Evolutionary conservation across 2,797 vertebrate genomes (phyloP).

Genomic region (Luscinia luscinia): DNA sequence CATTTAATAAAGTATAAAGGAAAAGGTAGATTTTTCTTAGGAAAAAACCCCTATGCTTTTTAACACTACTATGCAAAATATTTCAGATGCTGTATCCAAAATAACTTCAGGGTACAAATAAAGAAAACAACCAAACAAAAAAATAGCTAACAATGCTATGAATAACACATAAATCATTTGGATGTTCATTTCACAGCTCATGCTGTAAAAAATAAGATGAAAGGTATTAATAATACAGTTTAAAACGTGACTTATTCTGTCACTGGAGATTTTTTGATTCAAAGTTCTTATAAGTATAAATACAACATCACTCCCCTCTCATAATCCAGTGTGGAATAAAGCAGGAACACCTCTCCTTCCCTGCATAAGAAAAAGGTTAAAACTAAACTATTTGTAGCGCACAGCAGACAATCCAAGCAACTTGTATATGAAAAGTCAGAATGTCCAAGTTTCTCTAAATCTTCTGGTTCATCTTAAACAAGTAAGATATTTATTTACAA

Average conservation of each 20-base stretch:
- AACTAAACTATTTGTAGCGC: not conserved
- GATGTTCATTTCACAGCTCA: not conserved
- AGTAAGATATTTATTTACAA: not conserved
- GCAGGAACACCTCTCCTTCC: not conserved
- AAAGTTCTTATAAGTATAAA: not conserved
- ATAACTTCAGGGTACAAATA: not conserved
- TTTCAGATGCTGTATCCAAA: not conserved
- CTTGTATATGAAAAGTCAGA: not conserved
- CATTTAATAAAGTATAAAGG: not conserved
- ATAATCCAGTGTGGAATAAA: not conserved
- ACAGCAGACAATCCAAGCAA: not conserved
- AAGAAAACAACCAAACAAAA: not conserved
- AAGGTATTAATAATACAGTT: not conserved
- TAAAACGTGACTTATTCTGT: not conserved
- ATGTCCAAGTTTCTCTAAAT: not conserved
- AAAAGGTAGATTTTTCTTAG: not conserved
- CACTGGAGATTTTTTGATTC: not conserved
- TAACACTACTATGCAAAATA: not conserved
- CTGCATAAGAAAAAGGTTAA: not conserved
- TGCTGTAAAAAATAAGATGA: not conserved
- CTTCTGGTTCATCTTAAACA: not conserved
- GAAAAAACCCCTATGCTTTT: not conserved
- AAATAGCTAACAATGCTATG: not conserved
- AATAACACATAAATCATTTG: not conserved
- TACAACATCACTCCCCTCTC: not conserved